A percentile compares a stretch with the other conserved stretches of the same genome.
These are phyloP conservation scores for Dromaius novaehollandiae DNA, from an alignment of 2,113 vertebrate genomes.

Conservation along the genomic window DNA sequence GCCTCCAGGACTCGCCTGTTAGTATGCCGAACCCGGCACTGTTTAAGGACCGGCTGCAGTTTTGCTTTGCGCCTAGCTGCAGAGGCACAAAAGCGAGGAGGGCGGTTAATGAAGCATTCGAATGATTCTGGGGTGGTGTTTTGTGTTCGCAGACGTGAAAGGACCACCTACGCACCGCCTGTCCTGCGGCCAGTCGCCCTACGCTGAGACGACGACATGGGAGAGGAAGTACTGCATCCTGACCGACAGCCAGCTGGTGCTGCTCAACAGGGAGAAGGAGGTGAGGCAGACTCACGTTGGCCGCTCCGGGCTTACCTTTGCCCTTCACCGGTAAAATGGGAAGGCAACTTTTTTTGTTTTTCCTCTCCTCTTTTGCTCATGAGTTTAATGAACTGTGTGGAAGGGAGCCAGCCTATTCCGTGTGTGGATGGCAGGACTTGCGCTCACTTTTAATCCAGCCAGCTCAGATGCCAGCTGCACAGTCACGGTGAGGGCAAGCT, in stretches of 20 bases:
- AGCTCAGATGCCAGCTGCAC: not conserved
- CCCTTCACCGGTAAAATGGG: not conserved
- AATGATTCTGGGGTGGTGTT: not conserved
- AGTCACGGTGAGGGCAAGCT: not conserved
- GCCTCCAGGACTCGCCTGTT: not conserved
- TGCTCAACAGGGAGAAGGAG: conserved; percentile 92
- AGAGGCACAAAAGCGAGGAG: not conserved
- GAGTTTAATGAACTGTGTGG: accelerated
- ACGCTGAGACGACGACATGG: conserved; percentile 85
- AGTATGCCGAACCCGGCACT: not conserved
- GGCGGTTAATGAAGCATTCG: not conserved
- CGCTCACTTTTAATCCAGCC: not conserved
- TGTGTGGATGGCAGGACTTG: accelerated
- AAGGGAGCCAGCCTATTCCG: not conserved
- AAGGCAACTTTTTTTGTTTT: not conserved
- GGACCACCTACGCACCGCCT: conserved; percentile 91
- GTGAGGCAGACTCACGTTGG: conserved; percentile 56
- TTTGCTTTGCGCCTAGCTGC: not conserved
- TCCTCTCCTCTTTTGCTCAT: not conserved
- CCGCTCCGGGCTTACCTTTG: not conserved
- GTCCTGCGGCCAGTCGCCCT: conserved; percentile 94
- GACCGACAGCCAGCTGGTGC: conserved; percentile 92
- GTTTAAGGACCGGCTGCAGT: not conserved
- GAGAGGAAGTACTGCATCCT: conserved; percentile 93
- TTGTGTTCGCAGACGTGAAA: conserved; percentile 86